A percentile compares a stretch with the other conserved stretches of the same genome.
Evolutionary conservation across 2,797 vertebrate species (phyloP).

Genomic region (Muraenolepis orangiensis): DNA sequence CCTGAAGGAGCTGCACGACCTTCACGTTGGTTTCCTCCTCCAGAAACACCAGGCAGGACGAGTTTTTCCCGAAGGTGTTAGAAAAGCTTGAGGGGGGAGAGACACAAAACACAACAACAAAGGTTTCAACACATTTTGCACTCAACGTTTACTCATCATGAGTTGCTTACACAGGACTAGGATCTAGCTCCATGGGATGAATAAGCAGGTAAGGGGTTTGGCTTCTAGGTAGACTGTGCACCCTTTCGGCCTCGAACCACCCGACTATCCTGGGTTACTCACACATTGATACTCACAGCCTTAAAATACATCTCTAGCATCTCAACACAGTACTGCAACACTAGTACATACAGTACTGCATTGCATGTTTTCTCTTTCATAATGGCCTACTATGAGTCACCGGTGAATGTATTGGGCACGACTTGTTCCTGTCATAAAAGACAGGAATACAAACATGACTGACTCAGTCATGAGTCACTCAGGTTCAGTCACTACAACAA

Average conservation of each 20-base stretch:
- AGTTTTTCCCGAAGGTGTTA: conserved; percentile 82
- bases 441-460: not conserved
- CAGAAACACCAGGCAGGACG: conserved; percentile 93
- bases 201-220: not conserved
- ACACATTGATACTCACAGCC: no score
- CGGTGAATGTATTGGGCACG: not conserved
- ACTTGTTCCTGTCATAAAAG: not conserved
- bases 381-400: not conserved
- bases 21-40: conserved; percentile 92
- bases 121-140: conserved; percentile 6
- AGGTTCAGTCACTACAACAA: not conserved
- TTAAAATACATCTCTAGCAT: no score
- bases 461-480: no score
- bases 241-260: no score
- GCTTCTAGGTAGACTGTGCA: not conserved
- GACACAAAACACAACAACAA: not conserved
- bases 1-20: conserved; percentile 75
- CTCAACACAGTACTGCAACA: not conserved
- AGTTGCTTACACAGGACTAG: not conserved
- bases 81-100: conserved; percentile 77
- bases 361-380: not conserved
- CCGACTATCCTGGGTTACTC: no score
- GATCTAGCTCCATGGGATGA: not conserved
- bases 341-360: not conserved
- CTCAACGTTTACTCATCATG: conserved; percentile 10